Evolutionary conservation across 2,888 invertebrate species (phyloP).

Genomic region (Sepioteuthis lessoniana): DNA sequence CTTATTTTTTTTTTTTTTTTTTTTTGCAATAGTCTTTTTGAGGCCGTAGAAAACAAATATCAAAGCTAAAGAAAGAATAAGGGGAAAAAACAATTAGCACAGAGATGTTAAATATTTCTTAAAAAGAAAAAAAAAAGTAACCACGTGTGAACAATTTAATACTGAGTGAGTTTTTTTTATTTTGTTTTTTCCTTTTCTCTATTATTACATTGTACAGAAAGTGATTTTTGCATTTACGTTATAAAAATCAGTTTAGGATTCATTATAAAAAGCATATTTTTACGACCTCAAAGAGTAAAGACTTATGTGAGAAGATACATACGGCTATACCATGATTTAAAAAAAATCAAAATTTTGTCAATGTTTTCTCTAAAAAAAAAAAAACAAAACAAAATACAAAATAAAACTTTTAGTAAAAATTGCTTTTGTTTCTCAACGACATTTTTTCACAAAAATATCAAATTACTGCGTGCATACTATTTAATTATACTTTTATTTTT

Average conservation of each 20-base stretch:
- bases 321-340: neutral
- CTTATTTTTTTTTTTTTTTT: neutral
- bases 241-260: neutral
- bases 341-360: neutral
- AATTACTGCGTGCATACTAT: neutral
- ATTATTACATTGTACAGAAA: neutral
- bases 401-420: neutral
- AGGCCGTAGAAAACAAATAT: constrained; percentile 9
- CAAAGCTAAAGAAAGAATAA: neutral
- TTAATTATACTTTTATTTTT: neutral
- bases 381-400: neutral
- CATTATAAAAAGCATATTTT: neutral
- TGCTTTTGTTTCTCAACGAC: neutral
- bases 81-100: neutral
- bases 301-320: neutral
- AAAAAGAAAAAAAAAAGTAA: neutral
- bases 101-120: no score
- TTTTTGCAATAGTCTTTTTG: constrained; percentile 25
- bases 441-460: neutral
- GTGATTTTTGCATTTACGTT: neutral
- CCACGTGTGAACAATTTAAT: neutral
- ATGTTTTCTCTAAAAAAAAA: neutral
- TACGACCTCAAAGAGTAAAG: neutral
- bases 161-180: neutral
- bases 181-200: neutral